A percentile compares a stretch with the other conserved stretches of the same genome.
Conservation (phyloP, 2,113 vertebrate genomes). For the Pterocles gutturalis region DNA sequence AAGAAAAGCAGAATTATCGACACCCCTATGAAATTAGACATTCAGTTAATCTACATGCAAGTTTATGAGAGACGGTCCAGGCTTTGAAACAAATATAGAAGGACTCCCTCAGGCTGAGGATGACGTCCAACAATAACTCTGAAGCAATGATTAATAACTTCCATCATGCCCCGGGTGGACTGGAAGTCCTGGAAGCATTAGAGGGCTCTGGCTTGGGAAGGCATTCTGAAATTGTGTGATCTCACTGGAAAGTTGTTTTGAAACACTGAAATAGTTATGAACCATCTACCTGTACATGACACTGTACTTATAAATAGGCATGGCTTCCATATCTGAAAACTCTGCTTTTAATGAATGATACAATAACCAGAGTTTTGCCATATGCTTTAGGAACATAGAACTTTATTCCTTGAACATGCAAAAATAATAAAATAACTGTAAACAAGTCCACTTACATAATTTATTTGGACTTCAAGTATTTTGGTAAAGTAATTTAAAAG, state of each 20-base stretch:
- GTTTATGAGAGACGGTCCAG: not conserved
- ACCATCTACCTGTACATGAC: rapidly evolving
- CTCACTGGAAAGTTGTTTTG: not conserved
- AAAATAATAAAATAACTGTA: not conserved
- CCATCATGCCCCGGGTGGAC: rapidly evolving
- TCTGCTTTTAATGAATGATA: not conserved
- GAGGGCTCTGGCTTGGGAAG: not conserved
- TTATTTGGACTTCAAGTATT: not conserved
- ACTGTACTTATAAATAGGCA: not conserved
- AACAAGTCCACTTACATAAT: not conserved
- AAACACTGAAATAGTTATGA: not conserved
- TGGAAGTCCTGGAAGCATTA: not conserved
- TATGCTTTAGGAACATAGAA: not conserved
- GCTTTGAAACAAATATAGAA: not conserved
- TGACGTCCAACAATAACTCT: not conserved
- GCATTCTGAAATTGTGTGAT: not conserved
- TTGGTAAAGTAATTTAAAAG: not conserved
- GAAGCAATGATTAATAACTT: not conserved
- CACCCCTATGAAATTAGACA: not conserved
- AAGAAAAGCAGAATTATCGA: not conserved
- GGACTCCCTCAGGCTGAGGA: not conserved
- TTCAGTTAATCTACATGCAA: not conserved
- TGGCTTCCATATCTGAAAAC: not conserved
- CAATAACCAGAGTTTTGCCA: not conserved
- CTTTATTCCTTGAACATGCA: not conserved